A percentile compares a stretch with the other conserved stretches of the same genome.
These are phyloP conservation scores for Sipha flava DNA, from an alignment of 1,140 invertebrate genomes.

Conservation along the genomic window DNA sequence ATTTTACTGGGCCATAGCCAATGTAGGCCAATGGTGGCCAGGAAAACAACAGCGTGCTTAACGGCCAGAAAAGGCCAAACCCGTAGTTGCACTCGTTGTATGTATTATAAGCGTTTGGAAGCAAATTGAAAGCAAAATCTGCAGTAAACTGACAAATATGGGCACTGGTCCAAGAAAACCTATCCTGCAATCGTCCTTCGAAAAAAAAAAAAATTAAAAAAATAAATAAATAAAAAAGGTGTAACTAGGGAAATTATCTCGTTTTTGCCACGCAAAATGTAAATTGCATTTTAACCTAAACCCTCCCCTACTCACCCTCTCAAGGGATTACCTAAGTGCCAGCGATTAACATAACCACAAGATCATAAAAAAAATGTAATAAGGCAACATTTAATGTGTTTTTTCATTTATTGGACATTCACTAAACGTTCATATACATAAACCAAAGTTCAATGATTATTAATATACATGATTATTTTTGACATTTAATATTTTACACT, in stretches of 20 bases:
- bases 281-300: constrained; percentile 4
- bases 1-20: constrained; percentile 6
- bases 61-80: constrained; percentile 12
- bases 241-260: constrained; percentile 17
- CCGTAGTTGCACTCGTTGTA: not conserved
- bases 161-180: constrained; percentile 20
- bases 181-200: not conserved
- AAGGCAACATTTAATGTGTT: not conserved
- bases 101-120: constrained; percentile 12
- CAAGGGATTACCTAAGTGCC: constrained; percentile 3
- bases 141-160: constrained; percentile 22
- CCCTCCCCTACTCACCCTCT: not conserved
- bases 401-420: constrained; percentile 1
- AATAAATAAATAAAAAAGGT: constrained; percentile 1
- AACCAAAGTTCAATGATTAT: not conserved
- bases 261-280: constrained; percentile 6
- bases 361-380: not conserved
- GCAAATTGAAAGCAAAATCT: constrained; percentile 30
- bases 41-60: constrained; percentile 19
- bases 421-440: not conserved
- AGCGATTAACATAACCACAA: not conserved
- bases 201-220: not conserved
- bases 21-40: not conserved
- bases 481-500: not conserved
- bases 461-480: not conserved